These are phyloP conservation scores for Chaetops frenatus DNA, from an alignment of 2,113 vertebrate species.

Conservation along the genomic window DNA sequence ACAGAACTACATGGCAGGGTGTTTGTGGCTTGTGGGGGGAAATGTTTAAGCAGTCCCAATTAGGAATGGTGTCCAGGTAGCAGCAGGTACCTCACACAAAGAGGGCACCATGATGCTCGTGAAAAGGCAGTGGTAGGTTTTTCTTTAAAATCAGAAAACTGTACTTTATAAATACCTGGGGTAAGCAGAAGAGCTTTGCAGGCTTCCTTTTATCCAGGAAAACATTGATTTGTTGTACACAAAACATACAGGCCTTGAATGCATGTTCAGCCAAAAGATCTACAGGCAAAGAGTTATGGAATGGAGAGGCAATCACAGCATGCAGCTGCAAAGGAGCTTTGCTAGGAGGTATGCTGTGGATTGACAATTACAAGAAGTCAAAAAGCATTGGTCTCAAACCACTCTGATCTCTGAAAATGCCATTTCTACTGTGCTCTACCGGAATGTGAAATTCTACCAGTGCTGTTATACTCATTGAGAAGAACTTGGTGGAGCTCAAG, in stretches of 20 bases:
- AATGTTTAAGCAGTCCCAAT: neutral
- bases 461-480: conserved; percentile 56
- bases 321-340: neutral
- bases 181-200: neutral
- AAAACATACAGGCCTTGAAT: neutral
- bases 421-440: conserved; percentile 47
- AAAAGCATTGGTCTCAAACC: conserved; percentile 45
- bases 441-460: conserved; percentile 58
- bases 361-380: neutral
- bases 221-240: neutral
- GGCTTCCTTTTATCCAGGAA: neutral
- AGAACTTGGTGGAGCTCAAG: conserved; percentile 55
- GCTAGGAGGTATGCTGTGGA: neutral
- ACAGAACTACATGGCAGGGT: neutral
- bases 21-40: neutral
- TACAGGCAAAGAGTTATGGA: neutral
- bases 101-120: neutral
- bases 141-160: neutral
- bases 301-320: neutral
- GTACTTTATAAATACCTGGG: neutral
- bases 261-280: neutral
- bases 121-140: neutral
- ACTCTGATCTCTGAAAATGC: conserved; percentile 49
- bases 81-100: neutral
- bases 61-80: neutral